Evolutionary conservation across 2,888 invertebrate species (phyloP), one percentile per base, ranked within the genome.

Genomic region (Cosmopolites sordidus): DNA sequence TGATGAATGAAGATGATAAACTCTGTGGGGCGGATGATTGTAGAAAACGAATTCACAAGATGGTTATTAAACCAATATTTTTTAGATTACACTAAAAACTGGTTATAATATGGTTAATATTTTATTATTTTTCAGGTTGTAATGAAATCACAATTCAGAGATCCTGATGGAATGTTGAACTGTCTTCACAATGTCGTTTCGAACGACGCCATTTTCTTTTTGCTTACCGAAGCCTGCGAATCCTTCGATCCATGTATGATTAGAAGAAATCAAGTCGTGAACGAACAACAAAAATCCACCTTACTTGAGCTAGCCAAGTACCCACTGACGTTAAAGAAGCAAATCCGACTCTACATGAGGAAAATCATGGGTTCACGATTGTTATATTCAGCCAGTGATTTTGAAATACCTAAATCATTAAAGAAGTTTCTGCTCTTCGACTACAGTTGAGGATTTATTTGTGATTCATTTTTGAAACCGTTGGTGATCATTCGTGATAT

Each of bases 121-220:
- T 29, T 4, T 38, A 2, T 18, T 15, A 22, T 39, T 37, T 60
- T 55, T 9, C 70, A 83, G 83, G 87, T 88, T 0, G 84, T 88
- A 14, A 86, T 89, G 79, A 88, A 89, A 72, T 88, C 88, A 6
- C 90, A 90, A 62, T 89, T 87, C 68, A 81, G 89, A 51, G 89
- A 92, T 67, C 89, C 90, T 0, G 86, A 87, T 66, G 91, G 92
- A 29, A 83, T 92, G 49, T 76, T 92, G 3, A 90, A 89, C 69
- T 87, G 84, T 18, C 78, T 91, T 9, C 85, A 87, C 61, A 84
- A 87, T 69, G 78, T 83, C 0, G 76, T 78, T 1, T 62, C 75
- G 1, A 61, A 66, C 37, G 87, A 87, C 67, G 74, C 78, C 58
- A 79, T 87, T 48, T 81, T 87, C 68, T 80, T 82, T 59, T 76